Evolutionary conservation across 2,113 vertebrate genomes (phyloP), one percentile per base, ranked within the genome.

Genomic region (Ageneiosus marmoratus): DNA sequence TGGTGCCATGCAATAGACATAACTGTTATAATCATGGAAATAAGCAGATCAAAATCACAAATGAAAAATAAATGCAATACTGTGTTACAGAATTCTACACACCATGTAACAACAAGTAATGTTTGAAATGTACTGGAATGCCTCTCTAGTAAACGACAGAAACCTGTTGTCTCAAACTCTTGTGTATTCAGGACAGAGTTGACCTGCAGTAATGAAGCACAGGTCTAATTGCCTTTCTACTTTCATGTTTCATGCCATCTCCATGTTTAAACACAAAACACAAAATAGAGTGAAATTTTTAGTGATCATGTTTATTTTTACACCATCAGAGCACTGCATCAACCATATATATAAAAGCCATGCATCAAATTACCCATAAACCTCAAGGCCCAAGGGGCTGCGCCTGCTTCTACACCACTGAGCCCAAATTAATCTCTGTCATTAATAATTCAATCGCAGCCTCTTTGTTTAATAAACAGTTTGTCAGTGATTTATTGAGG

Each of bases 391-490:
- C 87, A 86, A 55, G 63, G 79, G 89, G 87, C 78, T 75, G 63
- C 29, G 41, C 85, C 84, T 84, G 51, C 69, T 86, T 79, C 58
- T 84, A 87, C 86, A 79, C 84, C 72, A 80, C 83, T 72, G 84
- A 86, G 83, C 74, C 81, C 73, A 87, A 87, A 90, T 91, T 85
- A 88, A 90, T 91, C 89, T 89, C 82, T 89, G 88, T 89, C 89
- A 90, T 91, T 90, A 91, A 89, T 90, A 91, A 91, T 90, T 89
- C 84, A 89, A 91, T 91, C 86, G 73, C 74, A 58, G 86, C 87
- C 90, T 90, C 89, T 91, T 89, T 91, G 90, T 91, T 91, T 90
- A 89, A 91, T 91, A 91, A 91, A 89, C 90, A 91, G 83, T 86
- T 87, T 90, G 90, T 90, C 90, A 91, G 89, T 90, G 90, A 91